Evolutionary conservation across 2,888 invertebrate genomes (phyloP).

Genomic region (Trissonchulus sp.): DNA sequence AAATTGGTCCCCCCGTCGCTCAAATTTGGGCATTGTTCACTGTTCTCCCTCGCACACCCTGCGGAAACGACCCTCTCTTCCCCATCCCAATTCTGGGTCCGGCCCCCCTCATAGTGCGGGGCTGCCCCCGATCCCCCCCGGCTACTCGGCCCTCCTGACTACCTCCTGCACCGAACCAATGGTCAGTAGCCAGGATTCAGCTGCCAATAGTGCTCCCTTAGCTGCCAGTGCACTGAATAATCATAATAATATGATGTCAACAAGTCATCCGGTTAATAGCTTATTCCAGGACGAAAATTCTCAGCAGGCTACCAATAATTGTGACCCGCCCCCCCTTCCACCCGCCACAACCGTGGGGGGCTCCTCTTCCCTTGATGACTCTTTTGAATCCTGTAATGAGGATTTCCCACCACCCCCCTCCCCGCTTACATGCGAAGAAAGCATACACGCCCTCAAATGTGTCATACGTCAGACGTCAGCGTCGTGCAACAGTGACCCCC

Average conservation of each 20-base stretch:
- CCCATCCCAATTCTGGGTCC: no score
- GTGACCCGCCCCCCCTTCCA: conserved; percentile 33
- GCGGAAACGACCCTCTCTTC: not conserved
- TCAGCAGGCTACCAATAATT: conserved; percentile 19
- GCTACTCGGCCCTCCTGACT: not conserved
- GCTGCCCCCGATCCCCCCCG: not conserved
- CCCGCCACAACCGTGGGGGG: conserved; percentile 27
- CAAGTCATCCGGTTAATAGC: no score
- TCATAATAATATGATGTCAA: no score
- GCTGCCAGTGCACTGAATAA: no score
- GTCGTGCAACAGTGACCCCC: no score
- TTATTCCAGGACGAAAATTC: no score
- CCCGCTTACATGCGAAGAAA: conserved; percentile 40
- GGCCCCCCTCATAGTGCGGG: no score
- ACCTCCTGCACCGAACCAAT: not conserved
- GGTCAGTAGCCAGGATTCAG: conserved; percentile 19
- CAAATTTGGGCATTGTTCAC: not conserved
- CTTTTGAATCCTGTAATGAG: conserved; percentile 32
- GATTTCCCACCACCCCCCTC: conserved; percentile 52
- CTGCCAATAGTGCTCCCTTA: conserved; percentile 25
- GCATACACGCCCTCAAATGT: not conserved
- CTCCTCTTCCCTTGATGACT: conserved; percentile 28
- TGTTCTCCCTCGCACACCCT: not conserved
- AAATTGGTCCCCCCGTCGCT: not conserved
- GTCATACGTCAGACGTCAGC: not conserved